Percentiles rank a stretch among this genome's conserved stretches.
These are phyloP conservation scores for Ceratoteleas bidentatus DNA, from an alignment of 1,140 invertebrate species.

Conservation along the genomic window DNA sequence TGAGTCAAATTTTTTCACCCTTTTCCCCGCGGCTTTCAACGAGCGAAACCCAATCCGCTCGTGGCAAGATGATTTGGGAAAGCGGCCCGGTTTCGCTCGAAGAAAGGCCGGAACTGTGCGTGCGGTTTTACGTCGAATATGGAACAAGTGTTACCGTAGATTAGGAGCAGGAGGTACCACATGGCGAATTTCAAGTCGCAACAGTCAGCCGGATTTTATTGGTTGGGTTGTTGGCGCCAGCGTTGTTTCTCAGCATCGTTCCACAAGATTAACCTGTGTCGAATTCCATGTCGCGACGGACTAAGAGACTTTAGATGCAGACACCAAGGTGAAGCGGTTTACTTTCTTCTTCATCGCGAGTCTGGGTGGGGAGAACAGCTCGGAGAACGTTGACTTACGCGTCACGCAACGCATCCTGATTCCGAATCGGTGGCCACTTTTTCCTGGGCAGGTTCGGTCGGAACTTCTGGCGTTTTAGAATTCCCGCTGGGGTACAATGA, in stretches of 20 bases:
- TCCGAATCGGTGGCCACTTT: too few relatives aligned
- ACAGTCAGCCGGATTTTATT: background rate
- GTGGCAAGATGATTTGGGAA: too few relatives aligned
- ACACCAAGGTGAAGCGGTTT: conserved; percentile 61
- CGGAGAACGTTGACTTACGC: conserved; percentile 69
- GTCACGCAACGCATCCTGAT: conserved; percentile 6
- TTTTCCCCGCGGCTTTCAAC: background rate
- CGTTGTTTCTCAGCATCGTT: conserved; percentile 17
- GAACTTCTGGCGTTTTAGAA: too few relatives aligned
- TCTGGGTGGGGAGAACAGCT: conserved; percentile 61
- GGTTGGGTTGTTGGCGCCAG: background rate
- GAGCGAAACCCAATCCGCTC: too few relatives aligned
- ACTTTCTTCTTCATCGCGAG: conserved; percentile 73
- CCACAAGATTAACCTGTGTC: conserved; percentile 30
- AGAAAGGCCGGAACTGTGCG: background rate
- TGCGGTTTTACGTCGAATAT: background rate
- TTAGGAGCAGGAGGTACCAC: conserved; percentile 69
- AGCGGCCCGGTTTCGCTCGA: too few relatives aligned
- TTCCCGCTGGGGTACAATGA: too few relatives aligned
- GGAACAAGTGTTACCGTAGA: conserved; percentile 54
- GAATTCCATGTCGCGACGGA: conserved; percentile 38
- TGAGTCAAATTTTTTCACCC: too few relatives aligned
- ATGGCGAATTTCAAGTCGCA: conserved; percentile 36
- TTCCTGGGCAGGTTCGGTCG: too few relatives aligned
- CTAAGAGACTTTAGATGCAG: conserved; percentile 42